Percentiles rank a stretch among this genome's conserved stretches.
These are phyloP conservation scores for Nycticebus coucang DNA, from an alignment of 2,113 vertebrate genomes.

Conservation along the genomic window DNA sequence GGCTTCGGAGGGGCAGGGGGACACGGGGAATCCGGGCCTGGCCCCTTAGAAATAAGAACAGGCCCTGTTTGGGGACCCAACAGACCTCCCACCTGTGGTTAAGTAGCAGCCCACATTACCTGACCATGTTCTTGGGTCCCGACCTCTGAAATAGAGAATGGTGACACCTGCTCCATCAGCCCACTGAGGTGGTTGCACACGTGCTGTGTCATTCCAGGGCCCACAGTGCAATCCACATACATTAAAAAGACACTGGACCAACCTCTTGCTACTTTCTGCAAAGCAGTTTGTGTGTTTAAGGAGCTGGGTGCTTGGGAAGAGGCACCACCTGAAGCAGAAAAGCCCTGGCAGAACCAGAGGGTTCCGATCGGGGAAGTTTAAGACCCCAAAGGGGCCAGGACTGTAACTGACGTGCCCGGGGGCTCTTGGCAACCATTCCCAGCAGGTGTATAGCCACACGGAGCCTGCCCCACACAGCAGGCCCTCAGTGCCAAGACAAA, in stretches of 20 bases:
- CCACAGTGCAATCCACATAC: accelerated
- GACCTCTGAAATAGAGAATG: not conserved
- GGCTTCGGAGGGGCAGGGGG: not conserved
- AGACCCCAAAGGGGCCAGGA: not conserved
- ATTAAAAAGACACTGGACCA: not conserved
- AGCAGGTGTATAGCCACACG: constrained; percentile 75
- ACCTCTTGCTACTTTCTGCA: not conserved
- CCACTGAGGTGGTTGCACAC: not conserved
- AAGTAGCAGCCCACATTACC: not conserved
- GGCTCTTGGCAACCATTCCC: constrained; percentile 65
- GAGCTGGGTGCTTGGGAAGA: not conserved
- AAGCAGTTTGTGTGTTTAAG: not conserved
- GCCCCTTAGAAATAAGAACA: not conserved
- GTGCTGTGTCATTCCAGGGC: accelerated
- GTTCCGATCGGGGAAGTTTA: not conserved
- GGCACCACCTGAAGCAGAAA: not conserved
- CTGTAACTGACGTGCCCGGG: not conserved
- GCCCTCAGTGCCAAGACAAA: constrained; percentile 70
- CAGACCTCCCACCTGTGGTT: not conserved
- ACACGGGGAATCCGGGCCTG: too few species aligned
- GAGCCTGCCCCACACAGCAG: constrained; percentile 64
- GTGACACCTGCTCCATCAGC: too few species aligned
- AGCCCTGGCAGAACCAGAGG: not conserved
- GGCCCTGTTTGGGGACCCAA: accelerated
- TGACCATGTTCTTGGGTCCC: not conserved